Evolutionary conservation across 2,888 invertebrate genomes (phyloP).

Genomic region (Sympetrum striolatum): DNA sequence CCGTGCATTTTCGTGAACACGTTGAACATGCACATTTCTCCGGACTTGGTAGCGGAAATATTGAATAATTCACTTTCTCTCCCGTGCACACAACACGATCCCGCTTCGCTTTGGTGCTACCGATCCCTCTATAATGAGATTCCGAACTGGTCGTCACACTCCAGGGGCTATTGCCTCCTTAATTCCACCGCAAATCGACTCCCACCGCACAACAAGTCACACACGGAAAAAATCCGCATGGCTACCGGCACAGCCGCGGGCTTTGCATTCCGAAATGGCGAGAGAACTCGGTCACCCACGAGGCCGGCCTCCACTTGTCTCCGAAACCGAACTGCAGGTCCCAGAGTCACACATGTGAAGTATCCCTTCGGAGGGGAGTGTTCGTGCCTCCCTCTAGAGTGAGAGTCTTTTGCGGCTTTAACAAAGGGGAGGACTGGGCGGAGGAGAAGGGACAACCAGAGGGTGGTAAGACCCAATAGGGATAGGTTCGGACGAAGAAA

Average conservation of each 20-base stretch:
- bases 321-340: not conserved
- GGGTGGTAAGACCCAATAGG: not conserved
- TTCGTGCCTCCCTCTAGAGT: too few species aligned
- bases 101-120: not conserved
- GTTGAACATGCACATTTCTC: constrained; percentile 14
- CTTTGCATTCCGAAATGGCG: not conserved
- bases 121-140: not conserved
- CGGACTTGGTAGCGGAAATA: not conserved
- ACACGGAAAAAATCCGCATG: not conserved
- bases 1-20: not conserved
- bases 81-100: not conserved
- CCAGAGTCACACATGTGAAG: not conserved
- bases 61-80: not conserved
- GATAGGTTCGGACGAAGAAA: not conserved
- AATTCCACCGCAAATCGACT: not conserved
- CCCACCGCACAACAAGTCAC: not conserved
- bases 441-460: not conserved
- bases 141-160: not conserved
- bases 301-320: not conserved
- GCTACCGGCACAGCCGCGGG: not conserved
- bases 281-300: not conserved
- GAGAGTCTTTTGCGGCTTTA: not conserved
- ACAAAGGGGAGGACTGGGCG: not conserved
- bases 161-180: not conserved
- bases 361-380: too few species aligned